Percentiles rank a stretch among this genome's conserved stretches.
phyloP scores from a whole-genome alignment of 2,113 vertebrate genomes.

The Myxocyprinus asiaticus region DNA sequence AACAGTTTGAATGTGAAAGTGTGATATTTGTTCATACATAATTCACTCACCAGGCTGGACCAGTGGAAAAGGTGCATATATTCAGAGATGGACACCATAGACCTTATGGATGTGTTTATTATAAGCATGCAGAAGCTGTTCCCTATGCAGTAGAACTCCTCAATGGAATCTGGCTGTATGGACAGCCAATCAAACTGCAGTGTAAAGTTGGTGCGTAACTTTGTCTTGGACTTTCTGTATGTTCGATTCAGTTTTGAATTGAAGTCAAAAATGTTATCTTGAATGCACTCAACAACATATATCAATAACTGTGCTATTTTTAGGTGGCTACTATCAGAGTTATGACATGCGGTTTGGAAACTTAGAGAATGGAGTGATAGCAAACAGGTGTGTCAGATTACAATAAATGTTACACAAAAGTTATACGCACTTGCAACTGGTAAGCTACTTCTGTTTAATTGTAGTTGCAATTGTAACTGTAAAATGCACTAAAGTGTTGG shows the following conservation, averaged over 20 bases:
- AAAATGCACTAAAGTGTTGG: neutral
- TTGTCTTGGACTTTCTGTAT: too few species aligned
- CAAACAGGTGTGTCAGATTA: slow-evolving; percentile 17
- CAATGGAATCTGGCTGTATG: slow-evolving; percentile 83
- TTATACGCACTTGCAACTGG: too few species aligned
- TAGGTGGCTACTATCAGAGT: slow-evolving; percentile 8
- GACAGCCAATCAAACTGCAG: slow-evolving; percentile 82
- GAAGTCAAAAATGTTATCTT: neutral
- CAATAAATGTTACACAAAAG: neutral
- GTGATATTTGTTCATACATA: too few species aligned
- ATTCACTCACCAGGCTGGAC: slow-evolving; percentile 60
- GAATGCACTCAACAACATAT: neutral
- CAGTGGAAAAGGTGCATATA: slow-evolving; percentile 80
- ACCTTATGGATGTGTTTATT: slow-evolving; percentile 84
- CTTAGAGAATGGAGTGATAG: slow-evolving; percentile 1
- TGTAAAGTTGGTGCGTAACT: slow-evolving; percentile 75
- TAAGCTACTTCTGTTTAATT: neutral
- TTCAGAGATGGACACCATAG: slow-evolving; percentile 80
- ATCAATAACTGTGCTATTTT: neutral
- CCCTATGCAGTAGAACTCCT: slow-evolving; percentile 83
- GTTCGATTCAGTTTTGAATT: neutral
- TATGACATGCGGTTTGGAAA: neutral
- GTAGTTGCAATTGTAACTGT: neutral
- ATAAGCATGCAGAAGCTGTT: slow-evolving; percentile 84
- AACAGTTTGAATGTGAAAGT: too few species aligned